Percentiles rank a stretch among this genome's conserved stretches.
These are phyloP conservation scores for Misgurnus mizolepis DNA, from an alignment of 2,113 vertebrate genomes.

Conservation along the genomic window DNA sequence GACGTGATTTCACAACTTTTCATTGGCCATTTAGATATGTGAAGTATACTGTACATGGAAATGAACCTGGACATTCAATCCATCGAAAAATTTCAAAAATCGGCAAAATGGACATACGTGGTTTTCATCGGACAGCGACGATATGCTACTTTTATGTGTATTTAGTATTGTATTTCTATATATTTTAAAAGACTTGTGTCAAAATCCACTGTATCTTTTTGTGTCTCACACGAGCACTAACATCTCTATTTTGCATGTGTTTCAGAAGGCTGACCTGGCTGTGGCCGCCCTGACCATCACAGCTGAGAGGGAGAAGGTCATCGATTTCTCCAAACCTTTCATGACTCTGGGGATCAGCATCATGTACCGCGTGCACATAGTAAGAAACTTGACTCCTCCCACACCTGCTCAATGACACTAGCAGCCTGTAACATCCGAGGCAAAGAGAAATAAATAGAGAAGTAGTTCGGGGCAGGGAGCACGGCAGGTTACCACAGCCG, in stretches of 20 bases:
- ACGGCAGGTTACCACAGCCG: not conserved
- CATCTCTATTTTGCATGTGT: slow-evolving; percentile 51
- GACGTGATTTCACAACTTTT: too few relatives aligned
- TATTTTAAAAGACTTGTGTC: too few relatives aligned
- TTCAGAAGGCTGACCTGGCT: slow-evolving; percentile 95
- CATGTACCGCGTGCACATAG: slow-evolving; percentile 96
- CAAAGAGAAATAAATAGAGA: slow-evolving; percentile 25
- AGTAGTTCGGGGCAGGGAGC: not conserved
- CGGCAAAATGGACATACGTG: too few relatives aligned
- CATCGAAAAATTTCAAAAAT: too few relatives aligned
- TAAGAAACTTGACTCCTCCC: slow-evolving; percentile 70
- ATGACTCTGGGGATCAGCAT: slow-evolving; percentile 99
- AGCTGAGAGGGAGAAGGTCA: slow-evolving; percentile 95
- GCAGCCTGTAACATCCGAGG: not conserved
- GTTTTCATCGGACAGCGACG: too few relatives aligned
- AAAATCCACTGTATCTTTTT: not conserved
- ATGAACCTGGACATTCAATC: too few relatives aligned
- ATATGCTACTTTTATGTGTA: too few relatives aligned
- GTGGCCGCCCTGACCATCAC: slow-evolving; percentile 96
- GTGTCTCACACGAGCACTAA: not conserved
- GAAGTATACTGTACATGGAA: too few relatives aligned
- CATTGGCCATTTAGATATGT: too few relatives aligned
- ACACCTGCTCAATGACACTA: not conserved
- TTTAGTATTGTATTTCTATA: too few relatives aligned
- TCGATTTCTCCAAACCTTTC: slow-evolving; percentile 98